Conservation (phyloP, 2,888 invertebrate species). For the Dermolepida albohirtum region DNA sequence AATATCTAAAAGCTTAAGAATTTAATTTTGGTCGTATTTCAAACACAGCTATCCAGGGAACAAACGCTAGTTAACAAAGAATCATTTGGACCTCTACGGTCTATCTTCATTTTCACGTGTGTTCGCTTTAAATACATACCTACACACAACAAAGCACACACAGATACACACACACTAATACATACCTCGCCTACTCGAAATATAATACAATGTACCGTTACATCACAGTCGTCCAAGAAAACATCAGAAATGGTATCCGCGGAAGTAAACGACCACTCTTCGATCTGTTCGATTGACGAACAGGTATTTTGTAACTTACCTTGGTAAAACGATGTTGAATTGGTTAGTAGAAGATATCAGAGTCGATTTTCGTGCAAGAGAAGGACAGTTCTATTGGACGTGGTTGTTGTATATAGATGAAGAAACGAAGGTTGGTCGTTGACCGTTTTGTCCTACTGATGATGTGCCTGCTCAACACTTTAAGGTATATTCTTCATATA, state of each 20-base stretch:
- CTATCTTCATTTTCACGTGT: conserved; percentile 19
- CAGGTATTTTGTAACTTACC: conserved; percentile 54
- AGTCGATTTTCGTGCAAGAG: conserved; percentile 1
- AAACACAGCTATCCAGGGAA: background rate
- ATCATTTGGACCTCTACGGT: conserved; percentile 14
- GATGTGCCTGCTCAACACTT: background rate
- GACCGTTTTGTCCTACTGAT: conserved; percentile 59
- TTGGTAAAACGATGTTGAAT: conserved; percentile 50
- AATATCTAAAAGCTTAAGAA: no score
- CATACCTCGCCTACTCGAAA: conserved; percentile 50
- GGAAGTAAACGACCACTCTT: conserved; percentile 3
- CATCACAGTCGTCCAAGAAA: conserved; percentile 42
- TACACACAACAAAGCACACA: conserved; percentile 20
- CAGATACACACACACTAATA: conserved; percentile 15
- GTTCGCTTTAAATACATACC: conserved; percentile 11
- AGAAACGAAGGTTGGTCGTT: conserved; percentile 58
- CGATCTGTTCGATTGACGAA: conserved; percentile 32
- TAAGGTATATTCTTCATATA: no score
- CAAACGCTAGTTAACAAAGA: conserved; percentile 8
- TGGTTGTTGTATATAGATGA: conserved; percentile 44
- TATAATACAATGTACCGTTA: conserved; percentile 54
- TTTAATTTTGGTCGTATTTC: no score
- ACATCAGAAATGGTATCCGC: background rate
- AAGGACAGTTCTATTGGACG: conserved; percentile 36
- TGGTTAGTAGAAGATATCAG: conserved; percentile 41